phyloP scores from a whole-genome alignment of 2,113 vertebrate species.

The Hassar affinis region DNA sequence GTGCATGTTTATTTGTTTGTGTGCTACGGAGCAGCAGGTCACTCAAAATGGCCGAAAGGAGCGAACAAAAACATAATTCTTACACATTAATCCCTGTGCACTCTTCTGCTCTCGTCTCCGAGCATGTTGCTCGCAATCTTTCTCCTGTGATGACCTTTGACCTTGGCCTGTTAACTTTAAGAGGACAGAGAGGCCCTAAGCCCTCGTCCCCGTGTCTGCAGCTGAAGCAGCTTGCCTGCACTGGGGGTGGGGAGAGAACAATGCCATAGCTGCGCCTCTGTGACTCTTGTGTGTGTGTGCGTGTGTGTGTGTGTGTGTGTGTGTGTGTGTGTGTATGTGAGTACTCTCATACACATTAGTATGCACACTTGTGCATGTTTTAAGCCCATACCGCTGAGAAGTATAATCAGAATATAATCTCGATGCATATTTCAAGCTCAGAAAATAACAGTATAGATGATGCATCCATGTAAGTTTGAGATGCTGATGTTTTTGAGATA shows the following conservation, averaged over 20 bases:
- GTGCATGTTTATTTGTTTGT: conserved; percentile 42
- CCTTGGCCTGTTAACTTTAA: conserved; percentile 63
- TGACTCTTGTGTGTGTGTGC: conserved; percentile 16
- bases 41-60: conserved; percentile 13
- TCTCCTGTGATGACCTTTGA: conserved; percentile 55
- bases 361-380: conserved; percentile 1
- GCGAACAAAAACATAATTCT: background rate
- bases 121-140: conserved; percentile 53
- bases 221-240: conserved; percentile 55
- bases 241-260: conserved; percentile 47
- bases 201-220: conserved; percentile 54
- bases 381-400: background rate
- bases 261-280: conserved; percentile 39
- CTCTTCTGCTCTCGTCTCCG: conserved; percentile 21
- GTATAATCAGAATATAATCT: background rate
- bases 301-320: conserved; percentile 22
- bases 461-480: background rate
- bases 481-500: background rate
- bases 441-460: background rate
- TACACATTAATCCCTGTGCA: background rate
- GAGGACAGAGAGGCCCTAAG: conserved; percentile 56
- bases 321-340: conserved; percentile 1
- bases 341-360: conserved; percentile 15
- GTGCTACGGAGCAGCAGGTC: conserved; percentile 27
- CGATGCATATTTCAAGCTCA: background rate